These are phyloP conservation scores for Drosophila auraria DNA, from an alignment of 1,140 invertebrate genomes.

Conservation along the genomic window DNA sequence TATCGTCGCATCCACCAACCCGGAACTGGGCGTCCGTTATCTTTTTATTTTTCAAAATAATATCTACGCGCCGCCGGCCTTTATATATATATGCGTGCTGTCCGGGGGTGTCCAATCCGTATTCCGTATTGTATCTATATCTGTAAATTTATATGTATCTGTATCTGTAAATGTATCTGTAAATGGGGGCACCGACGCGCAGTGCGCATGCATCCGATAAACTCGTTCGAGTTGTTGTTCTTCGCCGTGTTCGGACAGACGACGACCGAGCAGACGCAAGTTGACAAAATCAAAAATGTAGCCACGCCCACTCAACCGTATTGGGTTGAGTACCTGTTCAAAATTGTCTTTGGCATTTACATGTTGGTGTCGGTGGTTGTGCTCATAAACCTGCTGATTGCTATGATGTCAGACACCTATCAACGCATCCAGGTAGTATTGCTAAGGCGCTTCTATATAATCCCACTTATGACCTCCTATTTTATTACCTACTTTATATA, in stretches of 20 bases:
- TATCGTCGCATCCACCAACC: constrained; percentile 60
- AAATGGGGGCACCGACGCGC: constrained; percentile 87
- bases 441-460: constrained; percentile 63
- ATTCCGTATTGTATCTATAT: constrained; percentile 52
- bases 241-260: constrained; percentile 99
- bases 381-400: constrained; percentile 99
- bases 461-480: constrained; percentile 12
- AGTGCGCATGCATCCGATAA: constrained; percentile 94
- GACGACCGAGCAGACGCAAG: constrained; percentile 92
- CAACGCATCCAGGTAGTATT: constrained; percentile 96
- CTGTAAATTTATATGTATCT: constrained; percentile 78
- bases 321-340: constrained; percentile 93
- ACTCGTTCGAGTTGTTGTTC: constrained; percentile 98
- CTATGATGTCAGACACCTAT: constrained; percentile 99
- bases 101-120: constrained; percentile 77
- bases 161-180: constrained; percentile 20
- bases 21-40: constrained; percentile 77
- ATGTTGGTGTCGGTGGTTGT: constrained; percentile 99
- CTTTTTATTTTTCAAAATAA: constrained; percentile 81
- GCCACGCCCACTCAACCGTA: constrained; percentile 87
- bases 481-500: constrained; percentile 12
- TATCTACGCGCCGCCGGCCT: constrained; percentile 38
- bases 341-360: constrained; percentile 95
- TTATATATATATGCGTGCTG: constrained; percentile 53
- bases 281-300: constrained; percentile 85